These are phyloP conservation scores for Leptinotarsa peninsularis DNA, from an alignment of 2,888 invertebrate genomes.

Conservation along the genomic window DNA sequence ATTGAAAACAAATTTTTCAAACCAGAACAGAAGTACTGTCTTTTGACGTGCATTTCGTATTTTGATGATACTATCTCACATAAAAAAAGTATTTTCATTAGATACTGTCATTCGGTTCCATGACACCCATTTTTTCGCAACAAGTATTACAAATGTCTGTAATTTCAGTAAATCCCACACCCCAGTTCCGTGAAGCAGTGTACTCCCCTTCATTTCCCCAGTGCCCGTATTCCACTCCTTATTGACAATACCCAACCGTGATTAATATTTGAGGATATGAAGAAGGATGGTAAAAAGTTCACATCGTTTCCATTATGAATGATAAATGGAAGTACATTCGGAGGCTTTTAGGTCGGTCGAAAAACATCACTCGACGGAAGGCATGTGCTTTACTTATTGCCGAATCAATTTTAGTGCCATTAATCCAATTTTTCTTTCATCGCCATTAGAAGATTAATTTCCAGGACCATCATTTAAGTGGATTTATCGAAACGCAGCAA, in stretches of 20 bases:
- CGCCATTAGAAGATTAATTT: slow-evolving; percentile 48
- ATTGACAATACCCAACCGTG: slow-evolving; percentile 40
- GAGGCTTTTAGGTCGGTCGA: slow-evolving; percentile 52
- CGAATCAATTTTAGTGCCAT: slow-evolving; percentile 53
- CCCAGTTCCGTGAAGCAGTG: background rate
- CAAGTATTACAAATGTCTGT: slow-evolving; percentile 5
- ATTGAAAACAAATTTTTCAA: too few relatives aligned
- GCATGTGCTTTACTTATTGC: slow-evolving; percentile 55
- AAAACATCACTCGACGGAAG: slow-evolving; percentile 49
- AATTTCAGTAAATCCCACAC: background rate
- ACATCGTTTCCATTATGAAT: slow-evolving; percentile 54
- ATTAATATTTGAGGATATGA: slow-evolving; percentile 44
- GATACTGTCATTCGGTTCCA: too few relatives aligned
- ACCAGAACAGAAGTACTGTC: too few relatives aligned
- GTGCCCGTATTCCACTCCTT: slow-evolving; percentile 10
- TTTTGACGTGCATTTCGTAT: too few relatives aligned
- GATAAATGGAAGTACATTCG: slow-evolving; percentile 55
- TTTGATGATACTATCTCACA: too few relatives aligned
- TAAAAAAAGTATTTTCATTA: too few relatives aligned
- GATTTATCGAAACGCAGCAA: slow-evolving; percentile 42
- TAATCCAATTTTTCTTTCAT: slow-evolving; percentile 47
- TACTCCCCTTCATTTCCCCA: slow-evolving; percentile 1
- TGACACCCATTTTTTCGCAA: too few relatives aligned
- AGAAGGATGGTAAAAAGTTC: slow-evolving; percentile 51
- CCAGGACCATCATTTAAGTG: slow-evolving; percentile 41